These are phyloP conservation scores for Manis crassicaudata DNA, from an alignment of 2,797 vertebrate species.

Conservation along the genomic window DNA sequence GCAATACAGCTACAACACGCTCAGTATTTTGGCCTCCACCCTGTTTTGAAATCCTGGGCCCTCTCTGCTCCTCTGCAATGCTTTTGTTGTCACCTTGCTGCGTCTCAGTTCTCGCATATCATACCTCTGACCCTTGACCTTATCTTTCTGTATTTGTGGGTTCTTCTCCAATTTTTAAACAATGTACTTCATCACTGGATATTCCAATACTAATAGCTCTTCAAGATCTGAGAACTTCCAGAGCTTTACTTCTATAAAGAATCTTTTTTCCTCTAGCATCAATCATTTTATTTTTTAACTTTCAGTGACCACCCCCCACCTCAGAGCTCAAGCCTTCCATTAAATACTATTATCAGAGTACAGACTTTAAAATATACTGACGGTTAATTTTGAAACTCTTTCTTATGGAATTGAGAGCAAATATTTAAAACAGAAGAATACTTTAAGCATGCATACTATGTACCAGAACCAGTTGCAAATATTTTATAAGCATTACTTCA, in stretches of 20 bases:
- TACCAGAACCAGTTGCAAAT: neutral
- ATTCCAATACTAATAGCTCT: neutral
- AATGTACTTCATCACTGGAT: neutral
- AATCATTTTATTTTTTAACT: neutral
- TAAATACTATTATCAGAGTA: neutral
- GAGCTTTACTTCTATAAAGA: neutral
- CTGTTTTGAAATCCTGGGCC: accelerated
- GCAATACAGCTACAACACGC: neutral
- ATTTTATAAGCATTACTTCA: neutral
- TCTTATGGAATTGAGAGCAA: neutral
- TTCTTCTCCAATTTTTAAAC: neutral
- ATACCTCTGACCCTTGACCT: neutral
- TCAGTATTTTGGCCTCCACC: neutral
- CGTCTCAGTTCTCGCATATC: neutral
- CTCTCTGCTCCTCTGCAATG: accelerated
- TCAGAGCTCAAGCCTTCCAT: neutral
- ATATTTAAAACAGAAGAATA: neutral
- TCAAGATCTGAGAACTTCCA: neutral
- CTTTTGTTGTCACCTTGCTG: neutral
- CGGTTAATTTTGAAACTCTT: neutral
- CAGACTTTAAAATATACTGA: neutral
- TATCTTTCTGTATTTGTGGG: neutral
- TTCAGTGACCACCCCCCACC: accelerated
- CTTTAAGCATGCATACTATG: neutral
- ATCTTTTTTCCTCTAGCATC: neutral